phyloP scores from a whole-genome alignment of 2,113 vertebrate species.

The Nannospalax galili region DNA sequence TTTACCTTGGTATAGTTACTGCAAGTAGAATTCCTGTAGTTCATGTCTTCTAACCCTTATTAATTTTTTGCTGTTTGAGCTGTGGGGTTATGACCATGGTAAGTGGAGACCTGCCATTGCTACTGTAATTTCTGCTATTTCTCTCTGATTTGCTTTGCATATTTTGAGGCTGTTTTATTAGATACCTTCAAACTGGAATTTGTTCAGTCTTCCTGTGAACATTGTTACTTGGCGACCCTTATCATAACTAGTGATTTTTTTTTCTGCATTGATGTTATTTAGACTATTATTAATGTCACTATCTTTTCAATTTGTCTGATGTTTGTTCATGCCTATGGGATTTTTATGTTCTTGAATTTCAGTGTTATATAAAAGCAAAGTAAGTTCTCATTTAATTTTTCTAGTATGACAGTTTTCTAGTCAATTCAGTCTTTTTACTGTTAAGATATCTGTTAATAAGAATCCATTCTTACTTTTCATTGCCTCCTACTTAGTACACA shows the following conservation, averaged over 20 bases:
- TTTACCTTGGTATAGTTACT: background rate
- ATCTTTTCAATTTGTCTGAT: slow-evolving; percentile 28
- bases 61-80: background rate
- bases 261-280: background rate
- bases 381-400: background rate
- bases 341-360: slow-evolving; percentile 23
- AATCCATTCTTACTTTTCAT: background rate
- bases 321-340: background rate
- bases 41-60: background rate
- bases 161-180: background rate
- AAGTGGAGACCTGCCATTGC: accelerated
- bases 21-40: background rate
- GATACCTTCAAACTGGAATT: background rate
- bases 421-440: background rate
- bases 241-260: background rate
- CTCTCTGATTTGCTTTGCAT: background rate
- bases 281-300: background rate
- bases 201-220: background rate
- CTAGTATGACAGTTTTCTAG: background rate
- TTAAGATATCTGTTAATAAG: background rate
- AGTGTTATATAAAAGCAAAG: background rate
- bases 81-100: background rate
- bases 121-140: background rate
- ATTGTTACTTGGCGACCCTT: background rate
- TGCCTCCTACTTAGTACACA: background rate